Percentiles rank a stretch among this genome's conserved stretches.
These are phyloP conservation scores for Germaria angustata DNA, from an alignment of 2,888 invertebrate species.

Conservation along the genomic window DNA sequence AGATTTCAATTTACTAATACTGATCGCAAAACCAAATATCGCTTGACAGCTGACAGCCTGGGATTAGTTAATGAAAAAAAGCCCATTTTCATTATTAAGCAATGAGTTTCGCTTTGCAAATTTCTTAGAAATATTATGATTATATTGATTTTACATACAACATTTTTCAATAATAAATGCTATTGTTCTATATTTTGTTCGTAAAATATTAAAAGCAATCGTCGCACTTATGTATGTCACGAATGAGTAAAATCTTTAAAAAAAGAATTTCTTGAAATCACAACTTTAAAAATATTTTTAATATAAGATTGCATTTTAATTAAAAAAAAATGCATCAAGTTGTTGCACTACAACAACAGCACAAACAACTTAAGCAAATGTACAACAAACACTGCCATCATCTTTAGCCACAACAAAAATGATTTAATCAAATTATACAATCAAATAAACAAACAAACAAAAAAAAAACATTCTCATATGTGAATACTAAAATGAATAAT, in stretches of 20 bases:
- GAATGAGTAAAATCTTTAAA: not conserved
- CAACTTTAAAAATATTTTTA: not conserved
- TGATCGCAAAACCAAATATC: too few species aligned
- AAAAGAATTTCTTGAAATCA: not conserved
- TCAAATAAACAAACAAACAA: not conserved
- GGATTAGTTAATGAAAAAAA: too few species aligned
- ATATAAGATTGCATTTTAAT: not conserved
- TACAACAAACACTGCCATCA: conserved; percentile 29
- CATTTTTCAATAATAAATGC: too few species aligned
- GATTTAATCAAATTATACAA: conserved; percentile 57
- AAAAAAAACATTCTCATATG: conserved; percentile 3
- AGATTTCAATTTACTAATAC: too few species aligned
- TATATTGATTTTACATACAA: too few species aligned
- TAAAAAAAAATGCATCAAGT: conserved; percentile 2
- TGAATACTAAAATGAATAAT: conserved; percentile 16
- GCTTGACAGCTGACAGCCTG: too few species aligned
- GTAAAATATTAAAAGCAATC: too few species aligned
- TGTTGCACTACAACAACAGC: conserved; percentile 13
- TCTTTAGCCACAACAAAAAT: conserved; percentile 35
- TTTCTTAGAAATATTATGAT: too few species aligned
- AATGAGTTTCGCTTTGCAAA: too few species aligned
- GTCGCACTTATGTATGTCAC: too few species aligned
- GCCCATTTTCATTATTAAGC: too few species aligned
- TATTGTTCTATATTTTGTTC: too few species aligned
- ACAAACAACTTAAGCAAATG: not conserved